These are phyloP conservation scores for Rhamphomyia laevipes DNA, from an alignment of 2,888 invertebrate species.

Conservation along the genomic window DNA sequence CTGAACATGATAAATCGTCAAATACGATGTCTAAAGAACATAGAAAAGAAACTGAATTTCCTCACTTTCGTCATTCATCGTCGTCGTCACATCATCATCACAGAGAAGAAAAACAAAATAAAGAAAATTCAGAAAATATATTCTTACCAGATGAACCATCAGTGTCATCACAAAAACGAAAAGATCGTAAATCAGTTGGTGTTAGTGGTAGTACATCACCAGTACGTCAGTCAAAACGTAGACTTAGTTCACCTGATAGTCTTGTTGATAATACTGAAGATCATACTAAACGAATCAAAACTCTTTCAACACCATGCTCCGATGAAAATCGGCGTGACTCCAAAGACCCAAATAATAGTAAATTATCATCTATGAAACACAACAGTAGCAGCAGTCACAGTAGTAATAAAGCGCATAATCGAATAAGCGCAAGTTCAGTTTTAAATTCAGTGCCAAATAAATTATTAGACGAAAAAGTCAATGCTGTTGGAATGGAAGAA, in stretches of 20 bases:
- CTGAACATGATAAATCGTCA: constrained; percentile 31
- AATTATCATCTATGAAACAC: constrained; percentile 16
- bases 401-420: constrained; percentile 1
- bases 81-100: too few species aligned
- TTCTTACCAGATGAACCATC: neutral
- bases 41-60: neutral
- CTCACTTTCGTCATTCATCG: neutral
- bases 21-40: constrained; percentile 5
- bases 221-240: constrained; percentile 45
- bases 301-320: constrained; percentile 50
- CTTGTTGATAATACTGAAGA: constrained; percentile 25
- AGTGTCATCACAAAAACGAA: constrained; percentile 1
- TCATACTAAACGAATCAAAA: constrained; percentile 25
- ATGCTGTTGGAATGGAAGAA: constrained; percentile 25
- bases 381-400: neutral
- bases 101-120: constrained; percentile 19
- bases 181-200: constrained; percentile 23
- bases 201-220: constrained; percentile 26
- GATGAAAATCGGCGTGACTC: constrained; percentile 50
- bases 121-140: constrained; percentile 22
- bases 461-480: neutral
- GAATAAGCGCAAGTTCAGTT: neutral
- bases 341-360: constrained; percentile 46
- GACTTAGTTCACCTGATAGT: constrained; percentile 68
- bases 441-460: neutral